Conservation (phyloP, 64 coral and sea anemone species). For the Hydrozoanthus tunicans region DNA sequence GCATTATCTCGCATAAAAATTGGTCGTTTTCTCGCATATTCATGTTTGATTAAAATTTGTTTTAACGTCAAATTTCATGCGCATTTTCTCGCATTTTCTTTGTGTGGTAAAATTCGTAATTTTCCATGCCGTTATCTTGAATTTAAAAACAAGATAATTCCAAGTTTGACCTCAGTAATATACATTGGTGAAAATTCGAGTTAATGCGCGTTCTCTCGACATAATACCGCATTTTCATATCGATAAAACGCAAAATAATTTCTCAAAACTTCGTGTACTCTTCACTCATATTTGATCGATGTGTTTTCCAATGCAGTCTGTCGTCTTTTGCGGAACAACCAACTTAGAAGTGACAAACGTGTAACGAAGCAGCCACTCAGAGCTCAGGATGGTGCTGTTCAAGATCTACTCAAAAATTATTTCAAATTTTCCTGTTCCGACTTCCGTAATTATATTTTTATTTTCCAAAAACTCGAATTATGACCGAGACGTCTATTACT, state of each 20-base stretch:
- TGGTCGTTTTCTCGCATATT: conserved; percentile 14
- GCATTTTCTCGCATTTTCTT: conserved; percentile 18
- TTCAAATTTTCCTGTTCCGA: too few species aligned
- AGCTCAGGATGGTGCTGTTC: too few species aligned
- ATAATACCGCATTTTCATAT: conserved; percentile 32
- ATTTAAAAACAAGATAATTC: conserved; percentile 2
- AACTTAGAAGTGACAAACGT: too few species aligned
- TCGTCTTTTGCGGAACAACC: too few species aligned
- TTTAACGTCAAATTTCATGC: conserved; percentile 18
- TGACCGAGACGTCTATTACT: too few species aligned
- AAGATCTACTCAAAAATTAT: too few species aligned
- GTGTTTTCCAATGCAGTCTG: background rate
- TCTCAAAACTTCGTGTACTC: background rate
- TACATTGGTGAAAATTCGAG: conserved; percentile 23
- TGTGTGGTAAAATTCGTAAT: background rate
- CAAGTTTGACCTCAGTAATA: background rate
- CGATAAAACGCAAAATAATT: background rate
- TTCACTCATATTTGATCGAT: background rate
- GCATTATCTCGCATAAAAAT: conserved; percentile 18
- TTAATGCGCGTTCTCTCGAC: conserved; percentile 21
- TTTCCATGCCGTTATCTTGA: conserved; percentile 14
- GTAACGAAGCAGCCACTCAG: too few species aligned
- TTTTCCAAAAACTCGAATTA: too few species aligned
- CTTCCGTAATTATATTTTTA: too few species aligned
- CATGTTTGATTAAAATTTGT: conserved; percentile 5